Base-by-base conservation (phyloP, 2,797 vertebrate genomes). In the Gila robusta region DNA sequence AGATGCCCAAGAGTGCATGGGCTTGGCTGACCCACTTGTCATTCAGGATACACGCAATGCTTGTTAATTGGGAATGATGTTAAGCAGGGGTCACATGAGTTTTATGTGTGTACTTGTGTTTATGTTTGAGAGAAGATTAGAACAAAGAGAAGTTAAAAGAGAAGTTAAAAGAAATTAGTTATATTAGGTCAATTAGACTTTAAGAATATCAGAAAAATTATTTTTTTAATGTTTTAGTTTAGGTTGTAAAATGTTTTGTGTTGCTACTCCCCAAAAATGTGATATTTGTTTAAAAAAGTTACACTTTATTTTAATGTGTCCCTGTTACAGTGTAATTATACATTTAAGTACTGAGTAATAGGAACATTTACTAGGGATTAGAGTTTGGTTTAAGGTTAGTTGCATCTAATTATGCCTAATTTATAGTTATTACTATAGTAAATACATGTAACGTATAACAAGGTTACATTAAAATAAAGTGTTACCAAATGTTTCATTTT, bases 1-100 rank as follows among this genome's bases (percentile, higher is more conserved):
- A 62, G 56, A 82, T 88, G 80, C 80, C 64, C 44, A 79, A 67
- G 44, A 47, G 74, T 83, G 41, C 23, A 73, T 56, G 41, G 78
- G 37, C 52, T 82, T 67, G 49, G 72, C 67, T 86, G 74, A 86
- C 47, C 67, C 9, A 17, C 16, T 62, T 52, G 73, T 41, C 47
- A 64, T 85, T 49, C 47, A 81, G 79, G 62, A 39, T 74, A 47
- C 3, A 16, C 64, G 62, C 49, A 26, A 62, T 28, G 26, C 26
- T 59, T 4, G 64, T 67, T 84, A 23, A 62, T 74, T 76, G 28
- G 21, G 8, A 66, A 52, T 52, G 1, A 26, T 32, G 32, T 66
- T 39, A 66, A 26, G 73, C 62, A 87, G 35, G 8, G n/a, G 44
- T 80, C 8, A 39, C 64, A 12, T 44, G 39, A n/a, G 73, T 72